Percentiles rank a stretch among this genome's conserved stretches.
Evolutionary conservation across 2,797 vertebrate species (phyloP).

Genomic region (Telmatherina bonti): DNA sequence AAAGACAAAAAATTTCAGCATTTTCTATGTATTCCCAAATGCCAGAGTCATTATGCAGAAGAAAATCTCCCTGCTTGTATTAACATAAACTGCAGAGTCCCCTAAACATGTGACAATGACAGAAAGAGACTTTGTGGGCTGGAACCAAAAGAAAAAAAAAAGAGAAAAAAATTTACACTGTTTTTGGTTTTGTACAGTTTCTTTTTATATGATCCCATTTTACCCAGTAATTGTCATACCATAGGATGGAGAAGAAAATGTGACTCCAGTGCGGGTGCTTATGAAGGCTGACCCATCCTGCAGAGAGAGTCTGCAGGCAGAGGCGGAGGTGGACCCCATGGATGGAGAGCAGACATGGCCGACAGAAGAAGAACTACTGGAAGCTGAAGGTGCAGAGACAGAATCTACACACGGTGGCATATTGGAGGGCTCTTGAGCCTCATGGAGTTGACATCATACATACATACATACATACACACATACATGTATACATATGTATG

Average conservation of each 20-base stretch:
- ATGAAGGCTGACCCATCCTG: slow-evolving; percentile 88
- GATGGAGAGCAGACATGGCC: slow-evolving; percentile 99
- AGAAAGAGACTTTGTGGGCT: too few relatives aligned
- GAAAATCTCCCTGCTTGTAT: too few relatives aligned
- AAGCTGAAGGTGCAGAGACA: slow-evolving; percentile 88
- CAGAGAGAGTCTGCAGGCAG: slow-evolving; percentile 89
- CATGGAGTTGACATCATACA: background rate
- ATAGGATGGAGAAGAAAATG: slow-evolving; percentile 81
- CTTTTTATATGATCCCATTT: background rate
- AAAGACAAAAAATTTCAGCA: too few relatives aligned
- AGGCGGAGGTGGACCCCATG: slow-evolving; percentile 95
- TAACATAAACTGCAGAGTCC: too few relatives aligned
- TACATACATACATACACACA: too few relatives aligned
- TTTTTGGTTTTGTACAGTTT: background rate
- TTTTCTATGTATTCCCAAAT: too few relatives aligned
- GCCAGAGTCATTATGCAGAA: too few relatives aligned
- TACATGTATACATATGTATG: too few relatives aligned
- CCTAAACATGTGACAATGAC: too few relatives aligned
- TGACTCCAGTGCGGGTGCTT: slow-evolving; percentile 86
- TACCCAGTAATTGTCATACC: slow-evolving; percentile 16
- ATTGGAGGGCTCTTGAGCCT: background rate
- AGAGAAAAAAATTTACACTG: too few relatives aligned
- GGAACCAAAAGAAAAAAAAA: too few relatives aligned
- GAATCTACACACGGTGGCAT: background rate
- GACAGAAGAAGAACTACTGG: slow-evolving; percentile 91